phyloP scores from a whole-genome alignment of 1,140 invertebrate species.

The Zaprionus davidi region DNA sequence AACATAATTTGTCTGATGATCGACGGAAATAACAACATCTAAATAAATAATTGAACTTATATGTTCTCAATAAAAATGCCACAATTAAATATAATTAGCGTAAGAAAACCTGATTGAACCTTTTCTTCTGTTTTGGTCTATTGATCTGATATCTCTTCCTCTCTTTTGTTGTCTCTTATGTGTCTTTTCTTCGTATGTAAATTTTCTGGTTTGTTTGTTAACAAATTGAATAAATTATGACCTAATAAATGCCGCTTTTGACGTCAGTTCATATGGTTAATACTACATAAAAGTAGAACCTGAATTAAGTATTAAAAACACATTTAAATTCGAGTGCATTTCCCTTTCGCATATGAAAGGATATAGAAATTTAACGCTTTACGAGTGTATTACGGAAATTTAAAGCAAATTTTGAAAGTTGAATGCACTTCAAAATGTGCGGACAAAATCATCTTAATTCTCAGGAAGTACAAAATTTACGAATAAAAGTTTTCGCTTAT shows the following conservation, averaged over 20 bases:
- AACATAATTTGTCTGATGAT: too few species aligned
- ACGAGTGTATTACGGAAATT: slow-evolving; percentile 32
- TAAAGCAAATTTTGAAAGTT: slow-evolving; percentile 46
- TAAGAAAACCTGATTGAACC: not conserved
- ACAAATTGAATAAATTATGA: slow-evolving; percentile 68
- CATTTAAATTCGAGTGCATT: slow-evolving; percentile 33
- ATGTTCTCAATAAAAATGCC: too few species aligned
- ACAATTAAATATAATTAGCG: not conserved
- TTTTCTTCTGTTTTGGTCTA: slow-evolving; percentile 7
- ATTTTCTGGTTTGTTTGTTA: slow-evolving; percentile 64
- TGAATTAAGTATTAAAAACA: slow-evolving; percentile 5
- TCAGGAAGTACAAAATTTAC: slow-evolving; percentile 24
- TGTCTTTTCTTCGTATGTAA: slow-evolving; percentile 52
- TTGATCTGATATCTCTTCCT: slow-evolving; percentile 6
- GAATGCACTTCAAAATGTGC: slow-evolving; percentile 46
- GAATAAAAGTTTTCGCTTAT: slow-evolving; percentile 11
- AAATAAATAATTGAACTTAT: too few species aligned
- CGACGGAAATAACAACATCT: too few species aligned
- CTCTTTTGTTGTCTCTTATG: slow-evolving; percentile 12
- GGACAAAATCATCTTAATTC: slow-evolving; percentile 21
- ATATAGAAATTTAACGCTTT: slow-evolving; percentile 23
- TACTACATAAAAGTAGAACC: slow-evolving; percentile 10
- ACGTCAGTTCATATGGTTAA: slow-evolving; percentile 25
- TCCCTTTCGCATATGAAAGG: slow-evolving; percentile 38
- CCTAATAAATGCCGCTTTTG: slow-evolving; percentile 58